Conservation (phyloP, 2,888 invertebrate genomes). For the Drosophila anomalata region DNA sequence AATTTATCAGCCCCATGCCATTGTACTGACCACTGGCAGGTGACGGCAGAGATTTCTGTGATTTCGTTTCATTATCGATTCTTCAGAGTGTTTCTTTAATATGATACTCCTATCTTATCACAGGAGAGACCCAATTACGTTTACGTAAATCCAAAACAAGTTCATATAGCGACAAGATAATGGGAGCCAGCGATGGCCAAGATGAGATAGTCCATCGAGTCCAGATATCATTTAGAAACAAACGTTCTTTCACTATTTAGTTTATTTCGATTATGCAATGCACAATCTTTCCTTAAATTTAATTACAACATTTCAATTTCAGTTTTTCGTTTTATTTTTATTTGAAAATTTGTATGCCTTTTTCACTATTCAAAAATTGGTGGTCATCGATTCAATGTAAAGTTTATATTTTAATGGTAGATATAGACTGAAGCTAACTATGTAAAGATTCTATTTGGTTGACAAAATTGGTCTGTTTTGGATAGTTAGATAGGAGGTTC, state of each 20-base stretch:
- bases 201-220: background rate
- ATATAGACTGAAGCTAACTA: slow-evolving; percentile 22
- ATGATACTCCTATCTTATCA: slow-evolving; percentile 56
- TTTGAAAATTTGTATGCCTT: background rate
- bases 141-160: slow-evolving; percentile 24
- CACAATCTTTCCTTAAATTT: slow-evolving; percentile 1
- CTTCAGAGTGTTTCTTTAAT: slow-evolving; percentile 28
- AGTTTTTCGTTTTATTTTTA: background rate
- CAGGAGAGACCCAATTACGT: slow-evolving; percentile 17
- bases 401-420: slow-evolving; percentile 9
- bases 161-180: slow-evolving; percentile 17
- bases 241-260: background rate
- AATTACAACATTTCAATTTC: background rate
- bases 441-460: slow-evolving; percentile 4
- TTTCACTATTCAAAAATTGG: background rate
- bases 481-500: slow-evolving; percentile 26
- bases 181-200: background rate
- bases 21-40: slow-evolving; percentile 51
- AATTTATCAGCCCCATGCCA: slow-evolving; percentile 19
- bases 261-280: slow-evolving; percentile 1
- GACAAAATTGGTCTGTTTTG: slow-evolving; percentile 40
- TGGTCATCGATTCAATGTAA: slow-evolving; percentile 22
- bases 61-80: slow-evolving; percentile 52
- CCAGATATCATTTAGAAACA: background rate
- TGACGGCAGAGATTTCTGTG: slow-evolving; percentile 55